Conservation (phyloP, 2,113 vertebrate genomes). For the Grallaria varia region DNA sequence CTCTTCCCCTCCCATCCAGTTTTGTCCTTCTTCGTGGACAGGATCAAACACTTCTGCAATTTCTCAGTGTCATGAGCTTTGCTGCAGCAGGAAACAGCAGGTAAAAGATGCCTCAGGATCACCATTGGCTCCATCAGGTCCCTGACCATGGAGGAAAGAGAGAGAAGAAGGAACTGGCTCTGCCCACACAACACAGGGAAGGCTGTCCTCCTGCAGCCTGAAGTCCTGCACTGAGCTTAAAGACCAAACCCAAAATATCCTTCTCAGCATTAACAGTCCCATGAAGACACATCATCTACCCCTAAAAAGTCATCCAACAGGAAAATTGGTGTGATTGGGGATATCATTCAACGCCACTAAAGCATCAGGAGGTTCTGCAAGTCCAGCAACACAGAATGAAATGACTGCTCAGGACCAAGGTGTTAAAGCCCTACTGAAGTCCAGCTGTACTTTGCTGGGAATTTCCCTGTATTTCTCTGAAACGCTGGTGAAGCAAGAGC, state of each 20-base stretch:
- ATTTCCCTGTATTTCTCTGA: not conserved
- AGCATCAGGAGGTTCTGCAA: not conserved
- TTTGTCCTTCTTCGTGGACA: not conserved
- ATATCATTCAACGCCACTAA: accelerated
- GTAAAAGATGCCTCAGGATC: not conserved
- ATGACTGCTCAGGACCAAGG: accelerated
- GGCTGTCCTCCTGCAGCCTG: accelerated
- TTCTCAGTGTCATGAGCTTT: not conserved
- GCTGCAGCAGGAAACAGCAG: not conserved
- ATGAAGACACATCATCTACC: accelerated
- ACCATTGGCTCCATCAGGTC: not conserved
- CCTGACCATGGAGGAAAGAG: accelerated
- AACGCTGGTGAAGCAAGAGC: not conserved
- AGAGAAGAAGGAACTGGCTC: not conserved
- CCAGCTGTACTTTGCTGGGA: not conserved
- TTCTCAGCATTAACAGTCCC: accelerated
- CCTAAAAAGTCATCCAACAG: accelerated
- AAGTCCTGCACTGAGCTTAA: accelerated
- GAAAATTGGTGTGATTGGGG: accelerated
- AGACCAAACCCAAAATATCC: accelerated
- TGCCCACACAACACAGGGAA: not conserved
- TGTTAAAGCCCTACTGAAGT: accelerated
- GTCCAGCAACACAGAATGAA: accelerated
- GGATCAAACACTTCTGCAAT: not conserved
- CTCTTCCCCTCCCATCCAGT: not conserved